Conservation (phyloP, 1,140 invertebrate genomes). For the Cotesia typhae region DNA sequence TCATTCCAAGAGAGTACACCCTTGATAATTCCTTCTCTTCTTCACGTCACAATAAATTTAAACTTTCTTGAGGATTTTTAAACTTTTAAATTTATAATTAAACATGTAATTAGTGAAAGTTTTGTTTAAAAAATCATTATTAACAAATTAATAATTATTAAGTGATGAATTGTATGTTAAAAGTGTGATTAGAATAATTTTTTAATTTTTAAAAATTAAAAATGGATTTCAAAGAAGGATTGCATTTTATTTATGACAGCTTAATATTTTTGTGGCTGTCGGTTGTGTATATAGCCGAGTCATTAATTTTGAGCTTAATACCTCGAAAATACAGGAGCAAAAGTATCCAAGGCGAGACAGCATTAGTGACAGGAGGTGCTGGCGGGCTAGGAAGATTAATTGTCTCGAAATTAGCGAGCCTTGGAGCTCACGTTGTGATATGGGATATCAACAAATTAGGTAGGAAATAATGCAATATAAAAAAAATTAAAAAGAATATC, state of each 20-base stretch:
- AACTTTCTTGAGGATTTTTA: too few species aligned
- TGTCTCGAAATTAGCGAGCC: slow-evolving; percentile 78
- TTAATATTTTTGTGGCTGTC: slow-evolving; percentile 50
- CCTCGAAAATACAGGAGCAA: slow-evolving; percentile 65
- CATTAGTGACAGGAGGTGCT: slow-evolving; percentile 88
- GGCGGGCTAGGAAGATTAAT: slow-evolving; percentile 89
- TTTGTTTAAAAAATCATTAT: too few species aligned
- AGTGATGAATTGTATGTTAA: too few species aligned
- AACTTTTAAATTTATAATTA: too few species aligned
- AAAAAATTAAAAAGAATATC: not conserved
- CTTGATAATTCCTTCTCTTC: not conserved
- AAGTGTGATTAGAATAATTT: not conserved
- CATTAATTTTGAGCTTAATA: slow-evolving; percentile 61
- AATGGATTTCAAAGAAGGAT: slow-evolving; percentile 42
- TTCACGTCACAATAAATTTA: too few species aligned
- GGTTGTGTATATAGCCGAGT: slow-evolving; percentile 53
- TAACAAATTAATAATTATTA: too few species aligned
- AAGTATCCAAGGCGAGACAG: slow-evolving; percentile 76
- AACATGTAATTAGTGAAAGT: too few species aligned
- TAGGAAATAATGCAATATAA: slow-evolving; percentile 54
- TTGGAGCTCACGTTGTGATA: slow-evolving; percentile 82
- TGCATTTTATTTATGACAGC: slow-evolving; percentile 47
- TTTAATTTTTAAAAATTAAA: not conserved
- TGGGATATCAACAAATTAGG: slow-evolving; percentile 92
- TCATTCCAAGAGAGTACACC: slow-evolving; percentile 22